Base-by-base conservation (phyloP, 2,113 vertebrate species). In the Haliaeetus leucogaster region DNA sequence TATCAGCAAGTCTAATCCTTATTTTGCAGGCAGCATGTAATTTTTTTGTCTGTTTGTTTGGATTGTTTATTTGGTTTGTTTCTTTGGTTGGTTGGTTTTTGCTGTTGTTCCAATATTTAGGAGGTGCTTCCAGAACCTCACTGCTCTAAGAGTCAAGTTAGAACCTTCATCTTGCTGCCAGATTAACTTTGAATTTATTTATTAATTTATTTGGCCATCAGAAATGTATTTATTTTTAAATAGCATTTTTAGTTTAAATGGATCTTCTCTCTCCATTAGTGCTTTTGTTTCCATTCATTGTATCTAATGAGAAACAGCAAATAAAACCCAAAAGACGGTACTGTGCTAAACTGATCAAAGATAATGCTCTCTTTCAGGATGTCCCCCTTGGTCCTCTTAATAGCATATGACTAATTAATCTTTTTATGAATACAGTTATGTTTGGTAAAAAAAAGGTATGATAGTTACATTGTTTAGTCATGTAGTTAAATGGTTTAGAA, bases 361-460 rank as follows among this genome's bases (percentile, higher is more conserved):
- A 22, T 30, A 61, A 82, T 5, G 8, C 25, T 34, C 29, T 36
- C 45, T 77, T 73, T 87, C 89, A 50, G 47, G 73, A n/a, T 22
- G 72, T 71, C 20, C 11, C 42, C 53, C 27, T 77, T 86, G 72
- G 29, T 70, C 55, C 36, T 94, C 27, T 3, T 84, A 66, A n/a
- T 4, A 22, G 21, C 43, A 47, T 34, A 12, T 81, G 89, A 92
- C 25, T 63, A 59, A 83, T 86, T 84, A 71, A 89, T 45, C 38
- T 92, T 91, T 90, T 90, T 38, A 74, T 79, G 77, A 74, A 48
- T 42, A 38, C 84, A 94, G 77, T 73, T 91, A n/a, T 63, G 59
- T 90, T 85, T 88, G 55, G 18, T 72, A 9, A 82, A 61, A 61
- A 61, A 79, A 86, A 94, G 29, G 17, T 67, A 6, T 29, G 62